These are phyloP conservation scores for Urechis unicinctus DNA, from an alignment of 2,888 invertebrate species.

Conservation along the genomic window DNA sequence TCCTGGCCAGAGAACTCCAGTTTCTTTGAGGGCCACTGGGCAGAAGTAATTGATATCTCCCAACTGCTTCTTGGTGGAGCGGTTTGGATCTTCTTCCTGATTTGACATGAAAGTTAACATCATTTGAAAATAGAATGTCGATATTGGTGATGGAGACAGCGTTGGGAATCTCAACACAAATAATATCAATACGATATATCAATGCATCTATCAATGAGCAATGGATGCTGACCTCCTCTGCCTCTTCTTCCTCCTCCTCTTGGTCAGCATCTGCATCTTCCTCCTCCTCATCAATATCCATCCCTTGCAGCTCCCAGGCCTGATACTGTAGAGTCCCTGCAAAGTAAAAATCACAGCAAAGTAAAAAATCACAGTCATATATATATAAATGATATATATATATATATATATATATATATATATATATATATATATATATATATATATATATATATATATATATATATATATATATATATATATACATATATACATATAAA, in stretches of 20 bases:
- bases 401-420: no score
- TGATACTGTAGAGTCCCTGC: conserved; percentile 33
- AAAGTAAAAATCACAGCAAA: no score
- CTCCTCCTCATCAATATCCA: conserved; percentile 48
- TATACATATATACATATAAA: no score
- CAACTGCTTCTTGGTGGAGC: conserved; percentile 44
- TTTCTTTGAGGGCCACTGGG: conserved; percentile 46
- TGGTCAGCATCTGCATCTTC: conserved; percentile 38
- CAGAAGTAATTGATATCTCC: conserved; percentile 50
- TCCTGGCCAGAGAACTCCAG: conserved; percentile 43
- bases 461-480: no score
- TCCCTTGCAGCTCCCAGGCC: conserved; percentile 39
- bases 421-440: neutral
- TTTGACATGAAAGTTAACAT: neutral
- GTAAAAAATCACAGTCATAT: no score
- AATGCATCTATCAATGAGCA: neutral
- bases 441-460: neutral
- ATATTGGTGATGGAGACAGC: neutral
- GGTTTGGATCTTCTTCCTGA: conserved; percentile 44
- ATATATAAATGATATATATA: no score
- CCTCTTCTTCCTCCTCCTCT: conserved; percentile 40
- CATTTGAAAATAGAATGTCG: no score
- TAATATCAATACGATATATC: neutral
- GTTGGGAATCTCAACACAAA: neutral
- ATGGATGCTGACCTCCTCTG: conserved; percentile 14